Evolutionary conservation across 2,888 invertebrate species (phyloP).

Genomic region (Aphelenchoides bicaudatus): DNA sequence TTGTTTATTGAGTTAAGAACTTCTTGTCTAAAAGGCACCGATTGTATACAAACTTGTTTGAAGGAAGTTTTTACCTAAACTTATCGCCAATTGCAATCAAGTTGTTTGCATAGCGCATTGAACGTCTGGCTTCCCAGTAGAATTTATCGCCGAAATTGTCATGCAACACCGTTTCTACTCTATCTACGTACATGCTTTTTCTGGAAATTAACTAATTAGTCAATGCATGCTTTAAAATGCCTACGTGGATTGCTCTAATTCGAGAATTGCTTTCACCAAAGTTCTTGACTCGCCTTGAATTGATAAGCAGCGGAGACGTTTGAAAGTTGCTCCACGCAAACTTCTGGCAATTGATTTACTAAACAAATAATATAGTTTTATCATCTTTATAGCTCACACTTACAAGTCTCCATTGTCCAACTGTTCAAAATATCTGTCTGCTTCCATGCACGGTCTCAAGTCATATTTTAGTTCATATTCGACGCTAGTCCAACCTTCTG

Average conservation of each 20-base stretch:
- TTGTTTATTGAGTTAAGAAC: constrained; percentile 58
- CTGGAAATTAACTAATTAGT: constrained; percentile 25
- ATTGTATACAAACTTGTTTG: neutral
- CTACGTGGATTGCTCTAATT: constrained; percentile 11
- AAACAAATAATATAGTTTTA: constrained; percentile 8
- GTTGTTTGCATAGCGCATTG: constrained; percentile 79
- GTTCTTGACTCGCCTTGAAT: constrained; percentile 62
- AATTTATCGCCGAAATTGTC: constrained; percentile 76
- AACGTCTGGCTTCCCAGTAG: constrained; percentile 76
- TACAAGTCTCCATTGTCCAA: constrained; percentile 42
- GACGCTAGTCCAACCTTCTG: constrained; percentile 75
- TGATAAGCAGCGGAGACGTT: constrained; percentile 69
- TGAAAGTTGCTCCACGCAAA: neutral
- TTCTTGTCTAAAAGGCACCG: constrained; percentile 66
- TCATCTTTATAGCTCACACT: neutral
- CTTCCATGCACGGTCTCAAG: constrained; percentile 65
- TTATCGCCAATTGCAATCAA: no score
- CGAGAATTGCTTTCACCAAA: constrained; percentile 38
- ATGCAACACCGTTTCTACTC: constrained; percentile 80
- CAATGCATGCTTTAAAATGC: neutral
- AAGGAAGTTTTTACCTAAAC: neutral
- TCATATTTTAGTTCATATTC: constrained; percentile 80
- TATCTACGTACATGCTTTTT: constrained; percentile 63
- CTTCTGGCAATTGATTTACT: constrained; percentile 1
- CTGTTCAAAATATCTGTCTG: no score